Conservation (phyloP, 2,888 invertebrate genomes). For the Criorhina ranunculi region DNA sequence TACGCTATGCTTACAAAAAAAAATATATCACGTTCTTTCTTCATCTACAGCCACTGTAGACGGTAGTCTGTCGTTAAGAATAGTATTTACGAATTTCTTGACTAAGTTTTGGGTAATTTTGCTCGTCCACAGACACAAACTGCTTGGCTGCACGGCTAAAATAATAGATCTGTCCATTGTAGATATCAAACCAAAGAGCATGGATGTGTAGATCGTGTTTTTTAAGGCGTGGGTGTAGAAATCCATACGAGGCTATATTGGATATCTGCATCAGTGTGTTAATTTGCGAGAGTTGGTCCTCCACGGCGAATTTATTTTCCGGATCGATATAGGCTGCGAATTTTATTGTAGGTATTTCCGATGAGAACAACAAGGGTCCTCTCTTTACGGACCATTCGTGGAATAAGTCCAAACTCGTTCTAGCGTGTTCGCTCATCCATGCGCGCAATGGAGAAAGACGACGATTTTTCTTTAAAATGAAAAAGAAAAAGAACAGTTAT, state of each 20-base stretch:
- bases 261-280: slow-evolving; percentile 96
- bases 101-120: slow-evolving; percentile 89
- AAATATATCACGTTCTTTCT: slow-evolving; percentile 61
- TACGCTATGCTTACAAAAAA: slow-evolving; percentile 42
- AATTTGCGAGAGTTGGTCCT: slow-evolving; percentile 97
- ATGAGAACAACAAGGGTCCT: slow-evolving; percentile 92
- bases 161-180: slow-evolving; percentile 97
- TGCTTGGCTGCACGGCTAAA: slow-evolving; percentile 94
- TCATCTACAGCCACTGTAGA: neutral
- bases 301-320: slow-evolving; percentile 93
- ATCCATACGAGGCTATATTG: slow-evolving; percentile 96
- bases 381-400: slow-evolving; percentile 88
- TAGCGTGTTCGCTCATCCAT: slow-evolving; percentile 95
- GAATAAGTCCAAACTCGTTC: slow-evolving; percentile 92
- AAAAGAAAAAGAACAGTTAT: slow-evolving; percentile 2
- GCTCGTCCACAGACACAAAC: slow-evolving; percentile 94
- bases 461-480: slow-evolving; percentile 87
- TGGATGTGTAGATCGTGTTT: slow-evolving; percentile 94
- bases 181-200: slow-evolving; percentile 99
- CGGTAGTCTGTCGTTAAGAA: slow-evolving; percentile 85
- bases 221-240: slow-evolving; percentile 92
- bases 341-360: slow-evolving; percentile 93
- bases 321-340: slow-evolving; percentile 98
- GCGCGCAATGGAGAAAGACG: slow-evolving; percentile 94
- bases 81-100: slow-evolving; percentile 92